Percentiles rank a stretch among this genome's conserved stretches.
phyloP scores from a whole-genome alignment of 2,888 invertebrate species.

The Callyntrura guangdongensis region DNA sequence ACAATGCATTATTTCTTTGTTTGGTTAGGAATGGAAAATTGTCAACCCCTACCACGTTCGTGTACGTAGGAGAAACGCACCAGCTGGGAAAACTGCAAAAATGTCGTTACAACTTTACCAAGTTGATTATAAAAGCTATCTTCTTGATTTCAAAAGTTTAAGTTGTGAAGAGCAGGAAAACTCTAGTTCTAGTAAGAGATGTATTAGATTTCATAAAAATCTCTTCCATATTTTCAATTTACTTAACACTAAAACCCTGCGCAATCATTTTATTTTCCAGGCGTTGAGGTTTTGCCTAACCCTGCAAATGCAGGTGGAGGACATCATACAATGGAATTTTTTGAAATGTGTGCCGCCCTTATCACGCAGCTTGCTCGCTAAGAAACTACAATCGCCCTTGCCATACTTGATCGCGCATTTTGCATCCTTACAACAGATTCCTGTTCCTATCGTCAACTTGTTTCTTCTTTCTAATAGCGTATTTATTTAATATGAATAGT shows the following conservation, averaged over 20 bases:
- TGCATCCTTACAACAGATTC: neutral
- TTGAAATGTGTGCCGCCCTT: conserved; percentile 99
- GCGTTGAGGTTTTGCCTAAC: conserved; percentile 82
- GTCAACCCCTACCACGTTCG: conserved; percentile 98
- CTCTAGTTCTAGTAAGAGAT: conserved; percentile 82
- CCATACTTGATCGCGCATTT: neutral
- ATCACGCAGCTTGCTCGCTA: conserved; percentile 99
- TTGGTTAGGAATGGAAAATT: conserved; percentile 96
- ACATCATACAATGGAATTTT: conserved; percentile 99
- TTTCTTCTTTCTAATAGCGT: neutral
- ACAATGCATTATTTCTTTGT: conserved; percentile 33
- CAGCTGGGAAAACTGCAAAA: conserved; percentile 95
- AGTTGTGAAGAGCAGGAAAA: conserved; percentile 86
- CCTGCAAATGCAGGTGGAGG: conserved; percentile 87
- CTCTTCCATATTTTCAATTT: too few species aligned
- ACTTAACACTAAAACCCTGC: too few species aligned
- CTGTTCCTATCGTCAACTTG: neutral
- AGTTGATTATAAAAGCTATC: conserved; percentile 99
- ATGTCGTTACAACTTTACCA: conserved; percentile 99
- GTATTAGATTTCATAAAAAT: too few species aligned
- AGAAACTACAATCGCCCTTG: neutral
- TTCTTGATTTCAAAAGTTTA: conserved; percentile 98
- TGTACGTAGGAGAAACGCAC: conserved; percentile 95
- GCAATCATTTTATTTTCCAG: conserved; percentile 71
- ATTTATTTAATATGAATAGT: neutral